These are phyloP conservation scores for Dasypolia templi DNA, from an alignment of 2,888 invertebrate species.

Conservation along the genomic window DNA sequence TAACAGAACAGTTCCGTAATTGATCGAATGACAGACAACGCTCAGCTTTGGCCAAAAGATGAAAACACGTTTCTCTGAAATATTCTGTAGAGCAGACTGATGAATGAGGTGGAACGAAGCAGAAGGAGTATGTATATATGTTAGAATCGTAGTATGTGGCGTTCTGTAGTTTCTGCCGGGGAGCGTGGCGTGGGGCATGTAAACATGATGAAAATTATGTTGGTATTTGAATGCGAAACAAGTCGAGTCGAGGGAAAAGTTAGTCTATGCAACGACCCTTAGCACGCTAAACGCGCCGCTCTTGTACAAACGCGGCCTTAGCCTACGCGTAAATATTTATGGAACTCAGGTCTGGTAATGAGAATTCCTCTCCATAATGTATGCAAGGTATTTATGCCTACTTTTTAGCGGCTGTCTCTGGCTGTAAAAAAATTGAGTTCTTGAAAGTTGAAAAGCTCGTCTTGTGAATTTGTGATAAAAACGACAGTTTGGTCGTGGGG, in stretches of 20 bases:
- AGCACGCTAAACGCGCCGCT: slow-evolving; percentile 6
- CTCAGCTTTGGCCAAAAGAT: neutral
- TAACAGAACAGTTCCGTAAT: neutral
- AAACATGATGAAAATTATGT: too few relatives aligned
- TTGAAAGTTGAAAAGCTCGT: slow-evolving; percentile 7
- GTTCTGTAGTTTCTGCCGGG: neutral
- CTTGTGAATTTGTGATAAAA: neutral
- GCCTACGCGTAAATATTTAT: slow-evolving; percentile 74
- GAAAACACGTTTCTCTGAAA: neutral
- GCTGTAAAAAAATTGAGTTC: slow-evolving; percentile 13
- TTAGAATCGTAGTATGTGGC: too few relatives aligned
- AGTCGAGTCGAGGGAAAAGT: neutral
- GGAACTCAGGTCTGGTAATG: slow-evolving; percentile 54
- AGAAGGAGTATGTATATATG: neutral
- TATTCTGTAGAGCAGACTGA: neutral
- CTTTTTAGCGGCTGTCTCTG: slow-evolving; percentile 35
- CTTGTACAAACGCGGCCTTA: slow-evolving; percentile 43
- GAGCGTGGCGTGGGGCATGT: too few relatives aligned
- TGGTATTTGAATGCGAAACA: neutral
- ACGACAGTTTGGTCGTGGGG: neutral
- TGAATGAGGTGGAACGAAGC: neutral
- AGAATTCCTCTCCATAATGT: slow-evolving; percentile 55
- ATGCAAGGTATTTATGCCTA: slow-evolving; percentile 53
- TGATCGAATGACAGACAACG: neutral
- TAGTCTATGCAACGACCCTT: too few relatives aligned